A percentile compares a stretch with the other conserved stretches of the same genome.
Conservation (phyloP, 2,113 vertebrate genomes). For the Rhombomys opimus region DNA sequence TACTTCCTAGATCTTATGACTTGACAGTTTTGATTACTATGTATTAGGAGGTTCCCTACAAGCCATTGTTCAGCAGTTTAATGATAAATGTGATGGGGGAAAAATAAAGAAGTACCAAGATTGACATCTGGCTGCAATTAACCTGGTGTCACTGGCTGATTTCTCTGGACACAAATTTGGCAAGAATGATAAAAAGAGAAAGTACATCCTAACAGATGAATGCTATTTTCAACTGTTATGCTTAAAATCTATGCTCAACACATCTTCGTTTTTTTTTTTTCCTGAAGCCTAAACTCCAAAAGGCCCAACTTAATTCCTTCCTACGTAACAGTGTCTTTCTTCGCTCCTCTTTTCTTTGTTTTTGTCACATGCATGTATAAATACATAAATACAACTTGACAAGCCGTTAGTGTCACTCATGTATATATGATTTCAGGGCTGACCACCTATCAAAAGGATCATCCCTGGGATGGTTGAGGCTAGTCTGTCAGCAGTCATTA, state of each 20-base stretch:
- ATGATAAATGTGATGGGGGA: background rate
- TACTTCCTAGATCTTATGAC: background rate
- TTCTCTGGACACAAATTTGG: background rate
- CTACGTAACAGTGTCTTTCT: background rate
- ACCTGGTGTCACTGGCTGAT: background rate
- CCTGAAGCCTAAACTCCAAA: background rate
- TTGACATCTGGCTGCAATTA: conserved; percentile 22
- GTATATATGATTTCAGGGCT: background rate
- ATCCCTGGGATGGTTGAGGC: background rate
- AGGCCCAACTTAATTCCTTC: background rate
- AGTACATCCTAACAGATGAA: background rate
- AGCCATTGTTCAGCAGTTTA: background rate
- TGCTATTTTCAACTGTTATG: background rate
- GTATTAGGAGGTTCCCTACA: background rate
- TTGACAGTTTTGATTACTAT: background rate
- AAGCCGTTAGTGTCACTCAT: background rate
- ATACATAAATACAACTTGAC: background rate
- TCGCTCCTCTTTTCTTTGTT: background rate
- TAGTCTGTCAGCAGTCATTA: background rate
- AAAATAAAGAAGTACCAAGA: background rate
- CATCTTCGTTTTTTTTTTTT: background rate
- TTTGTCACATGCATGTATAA: background rate
- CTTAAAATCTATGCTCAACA: background rate
- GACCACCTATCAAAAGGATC: background rate
- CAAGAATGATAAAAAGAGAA: background rate